Evolutionary conservation across 1,140 invertebrate species (phyloP).

Genomic region (Oryctes rhinoceros): DNA sequence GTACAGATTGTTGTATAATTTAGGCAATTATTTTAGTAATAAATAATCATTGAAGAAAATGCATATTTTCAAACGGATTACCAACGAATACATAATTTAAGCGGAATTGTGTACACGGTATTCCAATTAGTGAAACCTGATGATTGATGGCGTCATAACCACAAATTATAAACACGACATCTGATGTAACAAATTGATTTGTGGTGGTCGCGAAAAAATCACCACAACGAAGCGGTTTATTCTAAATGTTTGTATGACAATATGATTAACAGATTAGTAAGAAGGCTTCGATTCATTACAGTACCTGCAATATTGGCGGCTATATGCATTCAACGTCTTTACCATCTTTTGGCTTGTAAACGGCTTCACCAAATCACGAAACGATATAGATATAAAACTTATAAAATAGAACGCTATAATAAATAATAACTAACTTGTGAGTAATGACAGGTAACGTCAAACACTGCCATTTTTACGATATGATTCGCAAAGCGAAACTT

Average conservation of each 20-base stretch:
- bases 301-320: background rate
- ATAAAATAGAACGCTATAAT: conserved; percentile 23
- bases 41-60: no score
- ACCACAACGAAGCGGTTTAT: background rate
- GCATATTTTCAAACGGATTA: no score
- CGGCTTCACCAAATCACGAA: background rate
- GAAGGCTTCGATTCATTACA: no score
- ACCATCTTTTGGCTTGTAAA: background rate
- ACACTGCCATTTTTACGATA: conserved; percentile 8
- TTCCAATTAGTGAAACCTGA: background rate
- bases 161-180: background rate
- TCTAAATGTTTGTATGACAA: background rate
- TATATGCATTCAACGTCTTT: conserved; percentile 17
- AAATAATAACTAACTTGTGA: background rate
- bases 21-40: no score
- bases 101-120: no score
- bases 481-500: background rate
- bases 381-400: conserved; percentile 23
- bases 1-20: background rate
- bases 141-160: background rate
- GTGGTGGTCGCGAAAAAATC: background rate
- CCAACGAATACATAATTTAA: no score
- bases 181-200: conserved; percentile 6
- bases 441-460: background rate
- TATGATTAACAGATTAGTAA: background rate